Conservation (phyloP, 2,888 invertebrate species). For the Andrena fulva region DNA sequence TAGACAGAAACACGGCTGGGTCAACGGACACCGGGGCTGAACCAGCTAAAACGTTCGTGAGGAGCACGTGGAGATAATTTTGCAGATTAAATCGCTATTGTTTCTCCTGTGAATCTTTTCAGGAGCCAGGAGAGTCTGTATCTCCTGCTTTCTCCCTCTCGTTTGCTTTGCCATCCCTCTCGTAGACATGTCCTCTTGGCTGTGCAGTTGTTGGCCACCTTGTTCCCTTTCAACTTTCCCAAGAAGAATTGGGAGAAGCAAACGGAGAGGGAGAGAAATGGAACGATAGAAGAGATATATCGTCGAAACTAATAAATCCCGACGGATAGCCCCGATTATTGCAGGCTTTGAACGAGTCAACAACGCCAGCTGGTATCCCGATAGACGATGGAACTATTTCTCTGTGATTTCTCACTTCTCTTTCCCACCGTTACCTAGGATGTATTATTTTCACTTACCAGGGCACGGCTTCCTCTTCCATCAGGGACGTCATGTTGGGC, state of each 20-base stretch:
- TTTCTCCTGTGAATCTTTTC: background rate
- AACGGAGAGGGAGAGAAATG: constrained; percentile 41
- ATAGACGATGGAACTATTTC: constrained; percentile 47
- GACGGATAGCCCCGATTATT: constrained; percentile 66
- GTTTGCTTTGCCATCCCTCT: background rate
- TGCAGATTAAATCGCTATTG: background rate
- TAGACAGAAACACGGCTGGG: background rate
- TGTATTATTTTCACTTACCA: constrained; percentile 50
- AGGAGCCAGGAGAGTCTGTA: background rate
- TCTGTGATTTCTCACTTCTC: background rate
- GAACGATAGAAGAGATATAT: constrained; percentile 35
- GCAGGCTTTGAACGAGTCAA: constrained; percentile 67
- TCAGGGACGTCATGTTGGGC: constrained; percentile 20
- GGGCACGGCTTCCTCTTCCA: constrained; percentile 36
- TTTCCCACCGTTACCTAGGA: constrained; percentile 8
- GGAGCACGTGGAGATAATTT: background rate
- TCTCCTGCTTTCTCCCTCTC: background rate
- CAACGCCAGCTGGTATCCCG: constrained; percentile 64
- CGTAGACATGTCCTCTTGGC: background rate
- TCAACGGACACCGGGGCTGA: background rate
- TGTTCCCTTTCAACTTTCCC: background rate
- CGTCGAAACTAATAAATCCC: constrained; percentile 63
- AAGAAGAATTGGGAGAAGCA: constrained; percentile 8
- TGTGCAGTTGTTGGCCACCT: background rate
- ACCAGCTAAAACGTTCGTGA: background rate